Conservation (phyloP, 2,797 vertebrate genomes). For the Psittacula echo region DNA sequence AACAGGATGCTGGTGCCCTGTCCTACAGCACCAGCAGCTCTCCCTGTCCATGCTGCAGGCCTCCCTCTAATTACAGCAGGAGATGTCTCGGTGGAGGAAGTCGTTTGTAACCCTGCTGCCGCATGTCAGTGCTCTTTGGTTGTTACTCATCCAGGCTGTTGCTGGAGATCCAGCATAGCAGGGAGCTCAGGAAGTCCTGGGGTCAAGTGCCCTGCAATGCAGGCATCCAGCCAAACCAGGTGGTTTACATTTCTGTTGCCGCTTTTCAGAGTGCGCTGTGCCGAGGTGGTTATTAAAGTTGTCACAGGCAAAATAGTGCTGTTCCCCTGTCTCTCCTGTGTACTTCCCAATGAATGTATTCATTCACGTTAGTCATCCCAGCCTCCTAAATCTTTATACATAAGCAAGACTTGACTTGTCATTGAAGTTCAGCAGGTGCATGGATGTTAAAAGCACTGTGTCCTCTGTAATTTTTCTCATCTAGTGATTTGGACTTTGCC, state of each 20-base stretch:
- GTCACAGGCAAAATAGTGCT: not conserved
- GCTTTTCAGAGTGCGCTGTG: not conserved
- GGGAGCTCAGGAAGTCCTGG: conserved; percentile 45
- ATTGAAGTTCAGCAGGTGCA: conserved; percentile 4
- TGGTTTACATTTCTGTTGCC: conserved; percentile 48
- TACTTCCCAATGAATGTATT: not conserved
- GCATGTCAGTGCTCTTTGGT: not conserved
- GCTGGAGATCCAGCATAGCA: conserved; percentile 29
- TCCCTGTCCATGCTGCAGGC: not conserved
- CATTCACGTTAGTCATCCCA: not conserved
- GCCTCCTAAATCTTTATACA: not conserved
- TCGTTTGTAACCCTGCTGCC: conserved; percentile 39
- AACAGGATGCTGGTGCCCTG: not conserved
- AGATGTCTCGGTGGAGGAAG: conserved; percentile 39
- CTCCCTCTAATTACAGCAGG: not conserved
- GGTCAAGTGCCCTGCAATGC: conserved; percentile 18
- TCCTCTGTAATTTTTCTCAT: conserved; percentile 14
- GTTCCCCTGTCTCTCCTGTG: not conserved
- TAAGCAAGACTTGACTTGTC: conserved; percentile 7
- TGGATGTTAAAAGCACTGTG: not conserved
- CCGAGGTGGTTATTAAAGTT: conserved; percentile 34
- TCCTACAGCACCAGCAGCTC: not conserved
- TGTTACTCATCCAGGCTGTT: conserved; percentile 31
- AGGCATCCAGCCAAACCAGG: conserved; percentile 50
- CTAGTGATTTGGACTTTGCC: not conserved